These are phyloP conservation scores for Mormyrus proboscirostris DNA, from an alignment of 2,797 vertebrate species.

Conservation along the genomic window DNA sequence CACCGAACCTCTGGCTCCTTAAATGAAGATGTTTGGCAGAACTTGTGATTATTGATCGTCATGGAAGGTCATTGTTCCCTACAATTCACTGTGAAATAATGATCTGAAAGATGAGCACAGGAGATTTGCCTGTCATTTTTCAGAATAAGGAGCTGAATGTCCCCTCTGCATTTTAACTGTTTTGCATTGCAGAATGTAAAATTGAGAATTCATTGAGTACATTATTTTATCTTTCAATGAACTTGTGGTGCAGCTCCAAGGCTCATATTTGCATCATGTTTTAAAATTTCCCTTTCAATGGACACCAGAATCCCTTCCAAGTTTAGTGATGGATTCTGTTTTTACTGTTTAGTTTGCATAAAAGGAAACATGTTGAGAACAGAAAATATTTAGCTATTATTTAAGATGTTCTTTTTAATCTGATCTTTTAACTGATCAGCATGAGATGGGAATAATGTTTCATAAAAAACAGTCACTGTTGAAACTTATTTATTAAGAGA, in stretches of 20 bases:
- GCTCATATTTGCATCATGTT: not conserved
- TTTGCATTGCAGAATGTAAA: not conserved
- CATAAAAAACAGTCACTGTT: not conserved
- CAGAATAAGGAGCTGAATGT: not conserved
- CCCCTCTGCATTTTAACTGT: not conserved
- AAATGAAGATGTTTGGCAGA: constrained; percentile 37
- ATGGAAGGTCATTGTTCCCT: constrained; percentile 33
- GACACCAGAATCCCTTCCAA: not conserved
- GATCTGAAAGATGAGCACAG: constrained; percentile 28
- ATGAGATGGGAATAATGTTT: not conserved
- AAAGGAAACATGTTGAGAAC: not conserved
- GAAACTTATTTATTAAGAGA: not conserved
- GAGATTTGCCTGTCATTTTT: constrained; percentile 26
- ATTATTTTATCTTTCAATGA: not conserved
- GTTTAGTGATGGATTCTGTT: not conserved
- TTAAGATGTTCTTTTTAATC: not conserved
- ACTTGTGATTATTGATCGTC: constrained; percentile 34
- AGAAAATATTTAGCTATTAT: not conserved
- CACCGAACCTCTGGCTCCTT: constrained; percentile 8
- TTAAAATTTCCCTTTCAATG: not conserved
- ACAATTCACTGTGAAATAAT: constrained; percentile 33
- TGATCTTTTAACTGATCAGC: not conserved
- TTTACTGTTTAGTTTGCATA: not conserved
- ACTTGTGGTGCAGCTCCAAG: not conserved
- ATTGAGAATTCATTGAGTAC: not conserved